Percentiles rank a stretch among this genome's conserved stretches.
Conservation (phyloP, 2,113 vertebrate species). For the Tragelaphus imberbis region DNA sequence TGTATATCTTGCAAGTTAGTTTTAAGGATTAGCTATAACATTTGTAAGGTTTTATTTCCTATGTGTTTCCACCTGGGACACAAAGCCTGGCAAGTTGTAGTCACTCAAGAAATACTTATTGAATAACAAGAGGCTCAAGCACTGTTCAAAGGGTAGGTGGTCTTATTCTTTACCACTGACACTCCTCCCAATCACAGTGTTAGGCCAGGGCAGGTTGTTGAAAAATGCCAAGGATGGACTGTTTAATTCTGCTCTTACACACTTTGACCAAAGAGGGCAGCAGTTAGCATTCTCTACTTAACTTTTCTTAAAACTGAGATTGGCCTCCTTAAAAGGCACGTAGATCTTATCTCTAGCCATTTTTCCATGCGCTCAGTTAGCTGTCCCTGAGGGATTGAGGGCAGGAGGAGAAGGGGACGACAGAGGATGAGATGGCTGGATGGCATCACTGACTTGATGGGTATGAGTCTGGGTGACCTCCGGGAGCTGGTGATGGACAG, state of each 20-base stretch:
- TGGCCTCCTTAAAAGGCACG: not conserved
- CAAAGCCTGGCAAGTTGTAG: not conserved
- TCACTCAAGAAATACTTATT: not conserved
- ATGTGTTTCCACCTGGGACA: not conserved
- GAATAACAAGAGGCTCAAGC: not conserved
- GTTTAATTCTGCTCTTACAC: not conserved
- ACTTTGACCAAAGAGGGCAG: conserved; percentile 31
- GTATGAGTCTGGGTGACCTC: no score
- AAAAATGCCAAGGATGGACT: not conserved
- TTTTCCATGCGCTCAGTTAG: not conserved
- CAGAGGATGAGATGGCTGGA: no score
- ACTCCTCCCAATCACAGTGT: not conserved
- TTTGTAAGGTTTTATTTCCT: not conserved
- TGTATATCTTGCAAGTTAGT: not conserved
- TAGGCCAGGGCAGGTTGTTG: not conserved
- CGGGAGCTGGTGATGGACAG: no score
- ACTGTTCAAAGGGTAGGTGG: not conserved
- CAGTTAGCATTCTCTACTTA: not conserved
- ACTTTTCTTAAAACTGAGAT: not conserved
- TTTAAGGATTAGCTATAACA: not conserved
- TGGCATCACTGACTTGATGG: no score
- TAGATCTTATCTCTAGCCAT: not conserved
- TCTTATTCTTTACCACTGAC: not conserved
- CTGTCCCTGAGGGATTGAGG: not conserved
- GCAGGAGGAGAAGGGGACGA: no score